Evolutionary conservation across 2,113 vertebrate genomes (phyloP).

Genomic region (Hypocryptadius cinnamomeus): DNA sequence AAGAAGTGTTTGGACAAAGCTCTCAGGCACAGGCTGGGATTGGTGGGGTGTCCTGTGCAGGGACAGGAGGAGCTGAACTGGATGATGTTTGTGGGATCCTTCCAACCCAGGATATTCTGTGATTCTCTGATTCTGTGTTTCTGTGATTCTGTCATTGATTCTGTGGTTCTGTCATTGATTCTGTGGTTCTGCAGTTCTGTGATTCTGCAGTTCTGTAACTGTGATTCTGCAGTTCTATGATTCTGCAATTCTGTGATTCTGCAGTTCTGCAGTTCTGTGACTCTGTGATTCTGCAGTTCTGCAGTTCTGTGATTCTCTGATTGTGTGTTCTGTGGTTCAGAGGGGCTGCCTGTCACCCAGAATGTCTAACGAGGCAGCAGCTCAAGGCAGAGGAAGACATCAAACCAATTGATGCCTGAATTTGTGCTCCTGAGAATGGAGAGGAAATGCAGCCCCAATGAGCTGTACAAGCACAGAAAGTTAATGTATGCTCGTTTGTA

Average conservation of each 20-base stretch:
- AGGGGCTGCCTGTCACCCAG: background rate
- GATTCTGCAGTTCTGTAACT: no score
- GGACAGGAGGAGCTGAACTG: background rate
- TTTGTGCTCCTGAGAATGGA: background rate
- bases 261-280: no score
- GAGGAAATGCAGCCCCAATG: background rate
- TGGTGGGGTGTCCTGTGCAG: background rate
- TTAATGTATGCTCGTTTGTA: constrained; percentile 2
- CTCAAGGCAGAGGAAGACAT: background rate
- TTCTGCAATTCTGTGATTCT: no score
- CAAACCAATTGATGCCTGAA: background rate
- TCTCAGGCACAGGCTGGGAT: background rate
- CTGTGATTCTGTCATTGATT: background rate
- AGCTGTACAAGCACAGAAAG: background rate
- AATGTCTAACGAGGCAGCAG: background rate
- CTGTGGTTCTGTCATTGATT: background rate
- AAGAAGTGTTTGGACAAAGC: no score
- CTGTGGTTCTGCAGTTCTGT: background rate
- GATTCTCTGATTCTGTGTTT: background rate
- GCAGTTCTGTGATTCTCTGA: background rate
- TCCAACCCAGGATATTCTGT: no score
- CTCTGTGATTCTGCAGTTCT: background rate
- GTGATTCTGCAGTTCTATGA: no score
- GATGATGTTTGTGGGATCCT: background rate
- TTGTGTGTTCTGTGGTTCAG: background rate